Conservation (phyloP, 2,888 invertebrate species). For the Parasteatoda lunata region DNA sequence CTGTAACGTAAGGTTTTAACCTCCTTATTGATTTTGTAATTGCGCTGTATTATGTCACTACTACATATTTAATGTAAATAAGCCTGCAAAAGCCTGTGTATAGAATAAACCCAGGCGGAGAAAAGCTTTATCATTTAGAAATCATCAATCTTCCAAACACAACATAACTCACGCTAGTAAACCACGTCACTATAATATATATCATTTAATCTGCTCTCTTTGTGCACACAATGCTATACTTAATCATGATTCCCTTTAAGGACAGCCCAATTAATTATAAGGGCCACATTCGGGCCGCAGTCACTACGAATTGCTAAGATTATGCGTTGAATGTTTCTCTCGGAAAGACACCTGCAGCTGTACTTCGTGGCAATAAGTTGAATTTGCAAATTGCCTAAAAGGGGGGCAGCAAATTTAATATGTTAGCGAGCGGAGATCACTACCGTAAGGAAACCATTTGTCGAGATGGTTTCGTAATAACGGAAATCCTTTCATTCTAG, state of each 20-base stretch:
- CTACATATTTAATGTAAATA: too few relatives aligned
- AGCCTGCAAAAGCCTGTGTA: too few relatives aligned
- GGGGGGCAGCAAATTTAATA: constrained; percentile 32
- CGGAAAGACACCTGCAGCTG: constrained; percentile 21
- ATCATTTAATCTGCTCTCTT: constrained; percentile 42
- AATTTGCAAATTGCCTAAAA: constrained; percentile 18
- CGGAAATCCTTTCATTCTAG: too few relatives aligned
- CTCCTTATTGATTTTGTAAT: too few relatives aligned
- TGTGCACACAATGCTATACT: constrained; percentile 6
- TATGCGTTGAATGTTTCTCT: constrained; percentile 12
- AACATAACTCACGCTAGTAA: constrained; percentile 21
- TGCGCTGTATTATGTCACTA: too few relatives aligned
- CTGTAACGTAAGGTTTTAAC: too few relatives aligned
- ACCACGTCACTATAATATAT: constrained; percentile 26
- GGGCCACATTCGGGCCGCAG: background rate
- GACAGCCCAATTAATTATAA: constrained; percentile 46
- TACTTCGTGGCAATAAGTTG: constrained; percentile 12
- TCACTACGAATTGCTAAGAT: background rate
- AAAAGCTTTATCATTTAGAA: constrained; percentile 16
- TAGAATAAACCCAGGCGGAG: background rate
- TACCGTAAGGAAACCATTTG: background rate
- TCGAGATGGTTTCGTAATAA: too few relatives aligned
- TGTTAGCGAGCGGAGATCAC: constrained; percentile 30
- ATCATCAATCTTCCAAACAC: constrained; percentile 18
- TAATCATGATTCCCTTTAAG: constrained; percentile 50